A percentile compares a stretch with the other conserved stretches of the same genome.
phyloP scores from a whole-genome alignment of 2,888 invertebrate species.

The Drosophila phalerata region DNA sequence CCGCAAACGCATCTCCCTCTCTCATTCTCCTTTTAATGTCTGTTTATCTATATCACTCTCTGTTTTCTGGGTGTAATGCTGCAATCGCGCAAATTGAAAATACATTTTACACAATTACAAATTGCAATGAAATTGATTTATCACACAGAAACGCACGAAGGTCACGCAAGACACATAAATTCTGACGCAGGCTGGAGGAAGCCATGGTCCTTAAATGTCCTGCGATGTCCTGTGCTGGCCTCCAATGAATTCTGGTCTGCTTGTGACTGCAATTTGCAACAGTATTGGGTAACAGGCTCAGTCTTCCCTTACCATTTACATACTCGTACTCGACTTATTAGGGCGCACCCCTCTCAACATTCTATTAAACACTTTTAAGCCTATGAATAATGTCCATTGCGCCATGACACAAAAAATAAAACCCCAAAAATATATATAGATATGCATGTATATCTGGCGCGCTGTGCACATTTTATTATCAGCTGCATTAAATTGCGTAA shows the following conservation, averaged over 20 bases:
- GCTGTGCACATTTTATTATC: slow-evolving; percentile 64
- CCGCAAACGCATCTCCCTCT: slow-evolving; percentile 46
- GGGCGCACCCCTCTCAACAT: slow-evolving; percentile 30
- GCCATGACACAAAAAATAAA: slow-evolving; percentile 37
- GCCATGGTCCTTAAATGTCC: slow-evolving; percentile 36
- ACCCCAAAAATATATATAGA: background rate
- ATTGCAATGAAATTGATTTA: slow-evolving; percentile 80
- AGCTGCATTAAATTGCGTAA: slow-evolving; percentile 70
- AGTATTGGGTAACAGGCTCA: slow-evolving; percentile 32
- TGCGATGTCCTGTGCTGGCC: slow-evolving; percentile 15
- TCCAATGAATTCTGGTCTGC: slow-evolving; percentile 1
- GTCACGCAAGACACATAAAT: slow-evolving; percentile 78
- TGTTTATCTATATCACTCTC: background rate
- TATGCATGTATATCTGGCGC: slow-evolving; percentile 5
- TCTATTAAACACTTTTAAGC: slow-evolving; percentile 64
- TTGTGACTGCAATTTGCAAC: slow-evolving; percentile 58
- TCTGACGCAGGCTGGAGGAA: slow-evolving; percentile 47
- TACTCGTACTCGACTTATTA: slow-evolving; percentile 54
- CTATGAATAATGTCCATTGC: slow-evolving; percentile 66
- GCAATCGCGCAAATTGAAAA: slow-evolving; percentile 70
- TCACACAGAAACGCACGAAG: slow-evolving; percentile 75
- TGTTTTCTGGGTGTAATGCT: slow-evolving; percentile 17
- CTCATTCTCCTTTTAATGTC: background rate
- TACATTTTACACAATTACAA: slow-evolving; percentile 80
- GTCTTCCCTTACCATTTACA: slow-evolving; percentile 41